Conservation (phyloP, 2,888 invertebrate genomes). For the Elysia crispata region DNA sequence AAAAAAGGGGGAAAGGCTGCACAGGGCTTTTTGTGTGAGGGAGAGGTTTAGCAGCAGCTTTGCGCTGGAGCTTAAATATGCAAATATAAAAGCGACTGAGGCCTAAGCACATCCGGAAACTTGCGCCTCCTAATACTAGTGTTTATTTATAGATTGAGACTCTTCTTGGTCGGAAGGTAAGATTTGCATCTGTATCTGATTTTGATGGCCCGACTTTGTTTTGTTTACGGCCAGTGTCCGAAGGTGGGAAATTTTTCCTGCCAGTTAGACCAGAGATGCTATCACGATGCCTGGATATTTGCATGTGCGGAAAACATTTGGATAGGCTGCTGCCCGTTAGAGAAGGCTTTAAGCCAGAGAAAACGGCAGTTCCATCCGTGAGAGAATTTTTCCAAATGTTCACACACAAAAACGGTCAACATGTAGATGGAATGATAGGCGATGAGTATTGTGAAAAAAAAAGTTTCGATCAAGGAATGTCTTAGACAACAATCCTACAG, state of each 20-base stretch:
- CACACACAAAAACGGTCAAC: background rate
- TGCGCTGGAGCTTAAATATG: constrained; percentile 43
- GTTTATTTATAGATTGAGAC: constrained; percentile 49
- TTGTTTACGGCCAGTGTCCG: too few relatives aligned
- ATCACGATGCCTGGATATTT: too few relatives aligned
- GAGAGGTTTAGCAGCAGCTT: constrained; percentile 26
- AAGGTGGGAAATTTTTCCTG: too few relatives aligned
- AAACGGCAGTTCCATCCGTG: too few relatives aligned
- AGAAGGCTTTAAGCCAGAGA: too few relatives aligned
- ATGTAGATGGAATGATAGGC: background rate
- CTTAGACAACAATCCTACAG: background rate
- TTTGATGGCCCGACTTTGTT: constrained; percentile 21
- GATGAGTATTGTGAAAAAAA: background rate
- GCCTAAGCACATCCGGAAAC: constrained; percentile 29
- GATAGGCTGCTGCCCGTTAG: too few relatives aligned
- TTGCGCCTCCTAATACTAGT: constrained; percentile 35
- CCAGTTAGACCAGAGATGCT: too few relatives aligned
- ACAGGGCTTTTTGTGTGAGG: background rate
- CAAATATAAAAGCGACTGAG: constrained; percentile 32
- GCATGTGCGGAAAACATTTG: too few relatives aligned
- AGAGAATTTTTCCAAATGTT: too few relatives aligned
- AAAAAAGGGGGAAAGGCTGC: background rate
- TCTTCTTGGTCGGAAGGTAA: constrained; percentile 13
- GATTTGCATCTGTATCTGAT: constrained; percentile 49
- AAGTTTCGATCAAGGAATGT: background rate